Conservation (phyloP, 2,888 invertebrate genomes). For the Synergus laeviventris region DNA sequence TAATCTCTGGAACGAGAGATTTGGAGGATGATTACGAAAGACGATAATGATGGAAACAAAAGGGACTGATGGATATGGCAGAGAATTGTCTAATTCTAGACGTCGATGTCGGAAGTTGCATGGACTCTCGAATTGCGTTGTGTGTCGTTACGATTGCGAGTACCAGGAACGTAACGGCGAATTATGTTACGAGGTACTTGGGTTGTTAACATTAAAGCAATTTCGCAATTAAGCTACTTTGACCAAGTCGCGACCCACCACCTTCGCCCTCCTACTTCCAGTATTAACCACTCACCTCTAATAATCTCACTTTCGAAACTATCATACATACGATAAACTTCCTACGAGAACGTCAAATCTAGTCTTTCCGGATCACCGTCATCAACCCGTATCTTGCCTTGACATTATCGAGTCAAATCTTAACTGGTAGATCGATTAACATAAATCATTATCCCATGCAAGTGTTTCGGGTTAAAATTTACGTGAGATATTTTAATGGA, state of each 20-base stretch:
- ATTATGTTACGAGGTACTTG: constrained; percentile 54
- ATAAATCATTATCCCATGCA: not conserved
- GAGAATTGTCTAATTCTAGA: constrained; percentile 40
- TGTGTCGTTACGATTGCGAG: constrained; percentile 47
- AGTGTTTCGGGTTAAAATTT: not conserved
- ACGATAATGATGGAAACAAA: not conserved
- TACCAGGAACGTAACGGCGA: constrained; percentile 57
- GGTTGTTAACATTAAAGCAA: constrained; percentile 61
- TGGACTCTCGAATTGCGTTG: constrained; percentile 21
- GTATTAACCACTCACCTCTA: not conserved
- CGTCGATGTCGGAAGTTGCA: constrained; percentile 39
- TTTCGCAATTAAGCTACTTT: constrained; percentile 59
- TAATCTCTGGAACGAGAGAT: not conserved
- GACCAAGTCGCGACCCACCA: constrained; percentile 41
- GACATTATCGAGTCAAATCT: constrained; percentile 20
- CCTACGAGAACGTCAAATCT: constrained; percentile 1
- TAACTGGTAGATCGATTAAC: constrained; percentile 12
- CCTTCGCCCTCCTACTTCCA: not conserved
- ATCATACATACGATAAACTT: constrained; percentile 18
- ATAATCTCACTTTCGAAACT: constrained; percentile 23
- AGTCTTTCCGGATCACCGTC: constrained; percentile 20
- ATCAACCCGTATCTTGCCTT: constrained; percentile 12
- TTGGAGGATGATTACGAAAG: not conserved
- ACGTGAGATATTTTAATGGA: not conserved
- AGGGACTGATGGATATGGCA: constrained; percentile 29